A percentile compares a stretch with the other conserved stretches of the same genome.
Conservation (phyloP, 2,113 vertebrate species). For the Neotoma lepida region DNA sequence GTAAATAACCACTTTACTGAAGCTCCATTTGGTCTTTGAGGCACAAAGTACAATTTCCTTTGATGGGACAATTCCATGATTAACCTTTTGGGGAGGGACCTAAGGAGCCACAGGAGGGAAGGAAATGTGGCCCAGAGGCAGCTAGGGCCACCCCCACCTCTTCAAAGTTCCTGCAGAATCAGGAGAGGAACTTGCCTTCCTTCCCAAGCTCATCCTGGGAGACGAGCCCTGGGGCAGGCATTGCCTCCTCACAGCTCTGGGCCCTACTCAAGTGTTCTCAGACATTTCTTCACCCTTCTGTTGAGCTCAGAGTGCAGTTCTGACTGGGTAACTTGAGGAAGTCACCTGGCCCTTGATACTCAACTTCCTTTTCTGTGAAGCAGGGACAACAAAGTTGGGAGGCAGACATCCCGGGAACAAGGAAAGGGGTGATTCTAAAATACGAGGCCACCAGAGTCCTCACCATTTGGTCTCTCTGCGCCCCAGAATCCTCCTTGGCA, state of each 20-base stretch:
- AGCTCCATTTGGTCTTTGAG: constrained; percentile 61
- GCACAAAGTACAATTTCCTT: constrained; percentile 65
- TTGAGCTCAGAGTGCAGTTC: not conserved
- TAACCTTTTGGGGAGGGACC: constrained; percentile 56
- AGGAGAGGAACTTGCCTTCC: not conserved
- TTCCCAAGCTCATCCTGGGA: not conserved
- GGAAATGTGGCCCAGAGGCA: not conserved
- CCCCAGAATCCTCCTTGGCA: not conserved
- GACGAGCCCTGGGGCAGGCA: not conserved
- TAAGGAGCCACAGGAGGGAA: not conserved
- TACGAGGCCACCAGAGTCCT: not conserved
- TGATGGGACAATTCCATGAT: constrained; percentile 63
- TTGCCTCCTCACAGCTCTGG: not conserved
- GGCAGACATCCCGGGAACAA: not conserved
- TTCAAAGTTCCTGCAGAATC: not conserved
- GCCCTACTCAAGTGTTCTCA: not conserved
- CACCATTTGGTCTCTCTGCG: not conserved
- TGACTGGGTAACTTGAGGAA: not conserved
- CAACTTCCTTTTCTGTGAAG: not conserved
- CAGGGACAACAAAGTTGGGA: not conserved
- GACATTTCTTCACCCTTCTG: not conserved
- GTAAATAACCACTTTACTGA: constrained; percentile 63
- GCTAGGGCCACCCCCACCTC: not conserved
- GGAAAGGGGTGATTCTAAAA: not conserved
- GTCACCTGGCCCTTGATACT: not conserved